Evolutionary conservation across 1,140 invertebrate species (phyloP), one percentile per base, ranked within the genome.

Genomic region (Pseudomyrmex cubaensis): DNA sequence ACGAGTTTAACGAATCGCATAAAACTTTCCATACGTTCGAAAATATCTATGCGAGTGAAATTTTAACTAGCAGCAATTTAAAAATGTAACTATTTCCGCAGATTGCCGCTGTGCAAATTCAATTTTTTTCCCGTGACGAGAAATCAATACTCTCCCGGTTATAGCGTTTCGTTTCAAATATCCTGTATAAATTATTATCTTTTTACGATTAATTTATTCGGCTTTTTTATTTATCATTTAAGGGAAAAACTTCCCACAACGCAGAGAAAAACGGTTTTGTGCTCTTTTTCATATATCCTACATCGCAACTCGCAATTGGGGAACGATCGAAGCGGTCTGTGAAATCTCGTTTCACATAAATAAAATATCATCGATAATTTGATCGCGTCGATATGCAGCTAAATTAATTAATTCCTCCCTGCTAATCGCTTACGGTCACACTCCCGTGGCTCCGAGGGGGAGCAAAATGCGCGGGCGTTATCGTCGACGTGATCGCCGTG

Each of bases 331-430:
- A 22, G 25, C 44, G 54, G 12, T 54, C 12, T 44, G 50, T 61
- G 66, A 59, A 70, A 80, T 59, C 66, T 54, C 66, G 13, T 50
- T 25, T 72, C 66, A 25, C 66, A 25, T 22, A 1, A 59, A 25
- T 22, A 1, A 59, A 59, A 54, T 80, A 72, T 80, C 76, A 50
- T 59, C 76, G 66, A 80, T 80, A 80, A 80, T 80, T 61, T 70
- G 76, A 77, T 77, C 66, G 52, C 52, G 54, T 35, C 76, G 76
- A 61, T 59, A 50, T 52, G 76, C 76, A 72, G 15, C 66, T 70
- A 80, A 80, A 80, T 80, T 80, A 80, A 80, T 80, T 80, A 72
- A 80, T 61, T 80, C 54, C 66, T 70, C 66, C 44, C 76, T 54
- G 76, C 76, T 80, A 80, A 80, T 80, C 76, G 76, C 20, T 76